These are phyloP conservation scores for Plectropomus leopardus DNA, from an alignment of 2,113 vertebrate species.

Conservation along the genomic window DNA sequence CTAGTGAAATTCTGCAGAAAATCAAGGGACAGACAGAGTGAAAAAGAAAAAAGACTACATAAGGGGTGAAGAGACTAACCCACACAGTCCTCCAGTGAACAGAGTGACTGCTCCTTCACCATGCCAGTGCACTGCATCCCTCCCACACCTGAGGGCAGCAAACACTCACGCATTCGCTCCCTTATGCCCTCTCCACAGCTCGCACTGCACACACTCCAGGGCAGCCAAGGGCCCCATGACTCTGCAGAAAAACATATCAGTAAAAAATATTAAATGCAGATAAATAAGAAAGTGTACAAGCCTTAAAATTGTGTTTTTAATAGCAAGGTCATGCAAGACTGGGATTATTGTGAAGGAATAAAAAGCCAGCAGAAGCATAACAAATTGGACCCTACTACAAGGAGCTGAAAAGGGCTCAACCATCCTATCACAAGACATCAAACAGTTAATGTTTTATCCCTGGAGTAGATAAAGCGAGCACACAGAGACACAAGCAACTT, in stretches of 20 bases:
- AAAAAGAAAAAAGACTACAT: background rate
- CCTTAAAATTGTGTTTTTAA: background rate
- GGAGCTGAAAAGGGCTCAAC: background rate
- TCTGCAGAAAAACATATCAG: conserved; percentile 49
- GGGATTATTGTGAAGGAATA: background rate
- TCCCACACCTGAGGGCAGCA: conserved; percentile 84
- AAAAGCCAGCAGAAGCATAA: background rate
- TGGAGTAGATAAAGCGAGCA: background rate
- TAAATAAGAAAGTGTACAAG: background rate
- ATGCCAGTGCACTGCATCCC: conserved; percentile 87
- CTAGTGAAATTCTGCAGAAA: background rate
- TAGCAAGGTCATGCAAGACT: background rate
- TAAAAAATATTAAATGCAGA: background rate
- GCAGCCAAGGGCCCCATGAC: conserved; percentile 92
- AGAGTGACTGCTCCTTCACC: conserved; percentile 88
- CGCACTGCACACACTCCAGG: conserved; percentile 93
- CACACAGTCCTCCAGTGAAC: conserved; percentile 92
- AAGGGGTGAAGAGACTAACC: conserved; percentile 80
- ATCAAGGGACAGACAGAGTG: background rate
- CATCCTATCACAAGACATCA: background rate
- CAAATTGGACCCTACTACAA: background rate
- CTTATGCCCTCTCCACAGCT: conserved; percentile 93
- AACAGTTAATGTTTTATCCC: conserved; percentile 1
- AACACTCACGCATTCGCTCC: conserved; percentile 90
- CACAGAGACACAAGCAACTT: background rate